A percentile compares a stretch with the other conserved stretches of the same genome.
Conservation (phyloP, 2,797 vertebrate species). For the Propithecus perrieri region DNA sequence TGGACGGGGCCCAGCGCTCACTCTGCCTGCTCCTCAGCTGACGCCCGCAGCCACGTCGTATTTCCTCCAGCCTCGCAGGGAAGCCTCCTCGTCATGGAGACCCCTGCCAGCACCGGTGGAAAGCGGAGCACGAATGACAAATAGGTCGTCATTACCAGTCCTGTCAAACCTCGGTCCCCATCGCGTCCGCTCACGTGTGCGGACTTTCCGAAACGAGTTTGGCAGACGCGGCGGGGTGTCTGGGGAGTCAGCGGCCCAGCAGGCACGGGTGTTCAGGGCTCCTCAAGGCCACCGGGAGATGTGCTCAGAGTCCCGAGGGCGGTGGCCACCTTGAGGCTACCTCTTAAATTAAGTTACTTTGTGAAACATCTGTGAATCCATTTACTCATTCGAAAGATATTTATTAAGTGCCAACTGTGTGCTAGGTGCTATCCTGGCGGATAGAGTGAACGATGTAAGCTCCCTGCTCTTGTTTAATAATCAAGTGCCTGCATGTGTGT, state of each 20-base stretch:
- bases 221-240: background rate
- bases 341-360: constrained; percentile 23
- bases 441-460: background rate
- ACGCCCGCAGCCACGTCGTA: background rate
- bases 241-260: background rate
- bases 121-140: constrained; percentile 53
- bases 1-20: background rate
- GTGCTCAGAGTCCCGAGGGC: background rate
- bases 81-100: background rate
- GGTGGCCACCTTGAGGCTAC: background rate
- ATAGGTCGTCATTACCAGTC: constrained; percentile 15
- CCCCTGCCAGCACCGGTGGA: constrained; percentile 23
- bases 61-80: background rate
- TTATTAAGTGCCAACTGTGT: constrained; percentile 43
- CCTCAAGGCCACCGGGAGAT: background rate
- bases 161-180: constrained; percentile 12
- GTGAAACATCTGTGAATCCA: constrained; percentile 42
- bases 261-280: background rate
- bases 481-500: background rate
- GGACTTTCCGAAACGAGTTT: background rate
- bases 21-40: background rate
- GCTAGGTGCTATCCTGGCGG: background rate
- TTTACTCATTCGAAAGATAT: constrained; percentile 29
- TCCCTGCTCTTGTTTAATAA: background rate
- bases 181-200: background rate